phyloP scores from a whole-genome alignment of 2,113 vertebrate species.

The Rhodinocichla rosea region DNA sequence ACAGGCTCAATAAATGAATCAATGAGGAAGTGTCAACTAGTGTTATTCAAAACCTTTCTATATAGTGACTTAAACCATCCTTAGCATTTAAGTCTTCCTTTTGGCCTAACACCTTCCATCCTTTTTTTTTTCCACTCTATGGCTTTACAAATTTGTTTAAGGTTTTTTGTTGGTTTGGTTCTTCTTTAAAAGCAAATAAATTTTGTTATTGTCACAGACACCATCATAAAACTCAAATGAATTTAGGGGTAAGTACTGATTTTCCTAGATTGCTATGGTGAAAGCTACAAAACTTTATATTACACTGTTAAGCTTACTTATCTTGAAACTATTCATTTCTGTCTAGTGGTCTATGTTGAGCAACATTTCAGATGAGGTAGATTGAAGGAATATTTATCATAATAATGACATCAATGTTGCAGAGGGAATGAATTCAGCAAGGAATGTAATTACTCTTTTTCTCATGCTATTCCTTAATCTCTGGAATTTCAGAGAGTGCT shows the following conservation, averaged over 20 bases:
- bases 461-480: not conserved
- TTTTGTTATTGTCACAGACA: not conserved
- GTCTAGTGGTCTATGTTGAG: not conserved
- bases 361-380: constrained; percentile 47
- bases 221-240: not conserved
- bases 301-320: not conserved
- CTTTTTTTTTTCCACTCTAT: not conserved
- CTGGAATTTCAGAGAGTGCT: not conserved
- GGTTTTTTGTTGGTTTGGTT: not conserved
- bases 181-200: not conserved
- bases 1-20: not conserved
- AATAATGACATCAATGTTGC: not conserved
- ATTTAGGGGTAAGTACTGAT: not conserved
- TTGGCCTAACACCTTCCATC: not conserved
- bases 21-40: not conserved
- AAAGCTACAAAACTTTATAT: not conserved
- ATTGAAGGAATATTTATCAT: not conserved
- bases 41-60: not conserved
- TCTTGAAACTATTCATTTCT: not conserved
- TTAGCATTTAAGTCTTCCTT: not conserved
- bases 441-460: not conserved
- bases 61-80: not conserved
- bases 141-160: not conserved
- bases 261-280: not conserved
- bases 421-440: not conserved